phyloP scores from a whole-genome alignment of 2,888 invertebrate genomes.

The Yponomeuta plumbellus region DNA sequence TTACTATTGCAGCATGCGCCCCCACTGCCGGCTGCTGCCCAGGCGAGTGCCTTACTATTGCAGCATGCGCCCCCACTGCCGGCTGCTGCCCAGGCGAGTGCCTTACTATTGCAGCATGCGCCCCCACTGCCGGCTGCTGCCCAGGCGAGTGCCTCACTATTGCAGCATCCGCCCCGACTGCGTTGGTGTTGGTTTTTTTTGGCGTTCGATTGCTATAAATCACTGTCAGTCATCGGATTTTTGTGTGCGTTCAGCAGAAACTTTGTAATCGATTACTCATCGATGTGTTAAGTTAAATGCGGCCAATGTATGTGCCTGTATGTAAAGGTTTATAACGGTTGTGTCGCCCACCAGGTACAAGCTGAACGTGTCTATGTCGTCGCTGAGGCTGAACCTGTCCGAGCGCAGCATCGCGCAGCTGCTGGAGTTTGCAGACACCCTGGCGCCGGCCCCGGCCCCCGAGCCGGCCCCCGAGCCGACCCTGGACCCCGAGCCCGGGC shows the following conservation, averaged over 20 bases:
- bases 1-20: conserved; percentile 76
- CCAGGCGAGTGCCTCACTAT: conserved; percentile 58
- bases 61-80: conserved; percentile 83
- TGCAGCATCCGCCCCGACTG: conserved; percentile 83
- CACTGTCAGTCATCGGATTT: too few relatives aligned
- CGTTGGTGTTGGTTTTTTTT: too few relatives aligned
- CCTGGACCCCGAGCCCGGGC: conserved; percentile 66
- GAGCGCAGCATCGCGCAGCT: conserved; percentile 81
- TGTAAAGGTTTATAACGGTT: too few relatives aligned
- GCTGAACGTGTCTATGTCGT: conserved; percentile 82
- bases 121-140: conserved; percentile 81
- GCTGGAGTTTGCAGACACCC: conserved; percentile 77
- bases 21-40: conserved; percentile 82
- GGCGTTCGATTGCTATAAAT: too few relatives aligned
- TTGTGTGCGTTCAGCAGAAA: too few relatives aligned
- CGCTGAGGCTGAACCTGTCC: conserved; percentile 84
- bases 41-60: conserved; percentile 56
- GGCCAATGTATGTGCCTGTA: too few relatives aligned
- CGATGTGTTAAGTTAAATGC: too few relatives aligned
- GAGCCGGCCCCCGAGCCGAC: conserved; percentile 65
- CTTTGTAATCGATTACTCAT: too few relatives aligned
- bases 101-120: conserved; percentile 73
- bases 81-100: conserved; percentile 78
- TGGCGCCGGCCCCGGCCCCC: conserved; percentile 63
- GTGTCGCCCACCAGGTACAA: conserved; percentile 78